These are phyloP conservation scores for Varroa destructor DNA, from an alignment of 1,140 invertebrate species.

Conservation along the genomic window DNA sequence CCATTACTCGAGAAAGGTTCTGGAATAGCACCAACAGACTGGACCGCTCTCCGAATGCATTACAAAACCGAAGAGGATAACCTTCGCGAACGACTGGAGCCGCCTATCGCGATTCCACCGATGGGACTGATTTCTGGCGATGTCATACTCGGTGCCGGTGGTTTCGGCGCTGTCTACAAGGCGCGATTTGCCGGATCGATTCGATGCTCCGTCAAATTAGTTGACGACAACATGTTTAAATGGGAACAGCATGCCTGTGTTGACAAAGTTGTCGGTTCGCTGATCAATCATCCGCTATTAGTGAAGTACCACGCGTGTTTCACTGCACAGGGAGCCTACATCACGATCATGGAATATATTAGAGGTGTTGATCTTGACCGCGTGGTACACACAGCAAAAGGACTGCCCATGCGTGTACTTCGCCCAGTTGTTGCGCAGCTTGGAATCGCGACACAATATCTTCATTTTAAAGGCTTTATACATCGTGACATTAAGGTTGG, in stretches of 20 bases:
- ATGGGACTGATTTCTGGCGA: slow-evolving; percentile 11
- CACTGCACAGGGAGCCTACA: slow-evolving; percentile 10
- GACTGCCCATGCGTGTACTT: background rate
- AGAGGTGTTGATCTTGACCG: slow-evolving; percentile 10
- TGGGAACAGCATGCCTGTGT: slow-evolving; percentile 21
- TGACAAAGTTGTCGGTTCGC: slow-evolving; percentile 11
- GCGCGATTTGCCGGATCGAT: slow-evolving; percentile 1
- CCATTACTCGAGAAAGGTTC: background rate
- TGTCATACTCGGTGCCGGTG: slow-evolving; percentile 7
- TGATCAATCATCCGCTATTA: slow-evolving; percentile 26
- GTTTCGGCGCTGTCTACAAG: slow-evolving; percentile 21
- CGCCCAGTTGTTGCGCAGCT: slow-evolving; percentile 9
- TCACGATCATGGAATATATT: slow-evolving; percentile 27
- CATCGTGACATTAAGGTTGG: slow-evolving; percentile 26
- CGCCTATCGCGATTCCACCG: background rate
- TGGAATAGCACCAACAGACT: background rate
- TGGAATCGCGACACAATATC: slow-evolving; percentile 17
- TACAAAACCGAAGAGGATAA: background rate
- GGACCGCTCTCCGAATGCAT: background rate
- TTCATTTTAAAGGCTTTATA: slow-evolving; percentile 25
- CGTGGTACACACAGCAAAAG: slow-evolving; percentile 7
- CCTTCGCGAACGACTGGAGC: background rate
- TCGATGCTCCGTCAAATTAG: slow-evolving; percentile 6
- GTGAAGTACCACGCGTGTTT: slow-evolving; percentile 21
- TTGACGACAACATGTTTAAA: slow-evolving; percentile 25